These are phyloP conservation scores for Dinothrombium tinctorium DNA, from an alignment of 1,140 invertebrate species.

Conservation along the genomic window DNA sequence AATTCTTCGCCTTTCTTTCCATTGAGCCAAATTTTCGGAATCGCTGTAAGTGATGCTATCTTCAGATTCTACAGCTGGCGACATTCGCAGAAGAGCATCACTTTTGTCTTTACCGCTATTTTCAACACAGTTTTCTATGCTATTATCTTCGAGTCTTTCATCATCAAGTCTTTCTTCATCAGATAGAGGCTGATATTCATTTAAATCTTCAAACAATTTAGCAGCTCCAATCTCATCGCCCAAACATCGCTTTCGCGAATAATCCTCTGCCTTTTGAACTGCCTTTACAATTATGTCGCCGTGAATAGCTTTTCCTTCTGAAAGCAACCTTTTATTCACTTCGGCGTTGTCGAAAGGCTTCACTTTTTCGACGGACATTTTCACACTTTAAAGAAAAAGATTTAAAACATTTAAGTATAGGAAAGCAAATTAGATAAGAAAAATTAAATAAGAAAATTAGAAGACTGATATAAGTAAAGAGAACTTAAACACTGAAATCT, in stretches of 20 bases:
- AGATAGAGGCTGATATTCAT: neutral
- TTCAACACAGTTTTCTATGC: neutral
- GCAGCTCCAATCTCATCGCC: conserved; percentile 5
- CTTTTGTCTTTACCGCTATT: neutral
- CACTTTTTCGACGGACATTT: neutral
- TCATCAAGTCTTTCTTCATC: neutral
- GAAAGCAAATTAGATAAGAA: conserved; percentile 1
- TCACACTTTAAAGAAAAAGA: neutral
- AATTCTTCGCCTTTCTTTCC: neutral
- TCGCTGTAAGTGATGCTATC: neutral
- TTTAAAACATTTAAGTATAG: neutral
- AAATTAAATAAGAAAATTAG: too few species aligned
- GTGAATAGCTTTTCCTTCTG: neutral
- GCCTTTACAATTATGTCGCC: conserved; percentile 6
- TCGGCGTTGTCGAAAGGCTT: conserved; percentile 5
- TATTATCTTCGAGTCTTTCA: neutral
- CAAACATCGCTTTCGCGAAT: conserved; percentile 7
- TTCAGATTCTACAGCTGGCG: neutral
- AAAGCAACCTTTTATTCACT: conserved; percentile 8
- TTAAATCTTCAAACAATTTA: conserved; percentile 1
- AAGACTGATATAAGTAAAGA: too few species aligned
- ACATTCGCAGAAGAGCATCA: neutral
- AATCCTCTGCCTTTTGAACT: conserved; percentile 7
- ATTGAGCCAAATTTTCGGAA: neutral
- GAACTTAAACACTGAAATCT: too few species aligned